Conservation (phyloP, 2,113 vertebrate genomes). For the Odontophorus gujanensis region DNA sequence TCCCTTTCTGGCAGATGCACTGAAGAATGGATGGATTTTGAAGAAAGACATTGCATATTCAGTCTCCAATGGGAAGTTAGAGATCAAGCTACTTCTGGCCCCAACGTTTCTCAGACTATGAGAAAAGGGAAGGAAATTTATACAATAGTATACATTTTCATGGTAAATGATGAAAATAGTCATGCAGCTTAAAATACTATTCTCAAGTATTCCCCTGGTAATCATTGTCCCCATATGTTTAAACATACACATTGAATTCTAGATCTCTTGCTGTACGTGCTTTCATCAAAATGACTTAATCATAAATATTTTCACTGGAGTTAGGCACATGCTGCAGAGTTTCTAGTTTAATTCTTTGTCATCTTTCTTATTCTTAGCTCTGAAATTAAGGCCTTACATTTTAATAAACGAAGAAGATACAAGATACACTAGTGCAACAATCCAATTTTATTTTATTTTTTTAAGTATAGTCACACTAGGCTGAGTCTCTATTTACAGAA, state of each 20-base stretch:
- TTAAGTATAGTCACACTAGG: slow-evolving; percentile 8
- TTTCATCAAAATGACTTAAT: slow-evolving; percentile 21
- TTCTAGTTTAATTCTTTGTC: slow-evolving; percentile 35
- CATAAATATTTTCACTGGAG: slow-evolving; percentile 36
- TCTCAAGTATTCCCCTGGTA: background rate
- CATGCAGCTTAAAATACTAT: background rate
- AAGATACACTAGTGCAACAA: slow-evolving; percentile 42
- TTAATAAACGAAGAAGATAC: slow-evolving; percentile 63
- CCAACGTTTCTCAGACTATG: background rate
- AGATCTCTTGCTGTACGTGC: background rate
- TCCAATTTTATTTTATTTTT: slow-evolving; percentile 21
- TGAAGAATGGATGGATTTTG: background rate
- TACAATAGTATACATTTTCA: background rate
- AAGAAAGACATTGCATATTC: background rate
- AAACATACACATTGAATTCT: background rate
- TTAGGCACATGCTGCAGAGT: background rate
- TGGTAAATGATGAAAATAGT: background rate
- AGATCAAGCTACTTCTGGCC: background rate
- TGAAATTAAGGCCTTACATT: slow-evolving; percentile 58
- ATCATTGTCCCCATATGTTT: background rate
- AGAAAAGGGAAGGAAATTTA: background rate
- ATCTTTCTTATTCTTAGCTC: slow-evolving; percentile 33
- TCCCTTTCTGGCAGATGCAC: background rate
- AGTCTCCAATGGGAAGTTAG: background rate
- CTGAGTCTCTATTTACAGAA: slow-evolving; percentile 49